Evolutionary conservation across 2,113 vertebrate species (phyloP).

Genomic region (Lepisosteus osseus): DNA sequence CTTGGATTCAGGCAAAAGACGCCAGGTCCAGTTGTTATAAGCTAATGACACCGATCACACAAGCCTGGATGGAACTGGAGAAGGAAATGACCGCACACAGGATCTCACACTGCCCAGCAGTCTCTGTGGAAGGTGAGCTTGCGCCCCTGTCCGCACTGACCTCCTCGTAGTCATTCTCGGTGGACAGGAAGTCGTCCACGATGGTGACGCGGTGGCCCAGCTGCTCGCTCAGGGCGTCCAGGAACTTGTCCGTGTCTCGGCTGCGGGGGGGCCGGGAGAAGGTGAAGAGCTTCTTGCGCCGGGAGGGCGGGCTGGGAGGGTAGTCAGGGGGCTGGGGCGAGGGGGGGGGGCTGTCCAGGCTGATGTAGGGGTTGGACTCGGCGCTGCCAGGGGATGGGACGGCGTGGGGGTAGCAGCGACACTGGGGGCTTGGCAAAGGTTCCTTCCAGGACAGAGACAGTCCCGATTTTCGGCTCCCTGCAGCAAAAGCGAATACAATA

Average conservation of each 20-base stretch:
- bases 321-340: conserved; percentile 70
- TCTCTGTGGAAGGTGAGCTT: too few species aligned
- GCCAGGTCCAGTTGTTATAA: too few species aligned
- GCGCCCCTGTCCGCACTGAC: conserved; percentile 48
- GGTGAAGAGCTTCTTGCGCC: conserved; percentile 86
- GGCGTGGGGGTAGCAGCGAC: conserved; percentile 69
- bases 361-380: conserved; percentile 93
- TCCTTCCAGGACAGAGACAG: conserved; percentile 80
- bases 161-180: conserved; percentile 96
- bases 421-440: conserved; percentile 69
- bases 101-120: too few species aligned
- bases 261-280: conserved; percentile 85
- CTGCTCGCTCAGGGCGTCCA: conserved; percentile 89
- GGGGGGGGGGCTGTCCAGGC: conserved; percentile 84
- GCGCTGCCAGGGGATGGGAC: conserved; percentile 85
- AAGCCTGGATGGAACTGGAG: too few species aligned
- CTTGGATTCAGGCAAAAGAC: too few species aligned
- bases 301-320: conserved; percentile 66
- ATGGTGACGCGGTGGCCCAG: conserved; percentile 83
- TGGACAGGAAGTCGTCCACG: conserved; percentile 82
- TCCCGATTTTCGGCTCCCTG: conserved; percentile 74
- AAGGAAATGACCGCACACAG: too few species aligned
- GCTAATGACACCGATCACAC: too few species aligned
- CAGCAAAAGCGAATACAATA: not conserved
- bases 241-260: conserved; percentile 89